Evolutionary conservation across 2,888 invertebrate species (phyloP).

Genomic region (Acleris holmiana): DNA sequence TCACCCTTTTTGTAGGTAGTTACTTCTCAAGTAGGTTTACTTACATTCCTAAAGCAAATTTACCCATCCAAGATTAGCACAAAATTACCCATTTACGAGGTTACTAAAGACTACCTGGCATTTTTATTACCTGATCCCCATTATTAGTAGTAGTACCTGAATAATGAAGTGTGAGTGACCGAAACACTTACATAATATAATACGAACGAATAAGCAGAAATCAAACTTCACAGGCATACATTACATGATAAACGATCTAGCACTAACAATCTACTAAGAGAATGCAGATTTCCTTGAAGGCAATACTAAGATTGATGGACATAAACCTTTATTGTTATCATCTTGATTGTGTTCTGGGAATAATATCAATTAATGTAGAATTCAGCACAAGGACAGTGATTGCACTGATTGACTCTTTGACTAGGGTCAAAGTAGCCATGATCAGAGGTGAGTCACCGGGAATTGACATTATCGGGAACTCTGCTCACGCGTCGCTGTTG

Average conservation of each 20-base stretch:
- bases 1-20: too few species aligned
- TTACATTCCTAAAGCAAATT: too few species aligned
- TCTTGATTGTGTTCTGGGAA: conserved; percentile 71
- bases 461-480: conserved; percentile 65
- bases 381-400: conserved; percentile 75
- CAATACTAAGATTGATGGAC: conserved; percentile 42
- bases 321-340: conserved; percentile 42
- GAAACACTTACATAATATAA: neutral
- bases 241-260: conserved; percentile 22
- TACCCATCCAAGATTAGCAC: too few species aligned
- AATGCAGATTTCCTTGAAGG: conserved; percentile 32
- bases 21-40: too few species aligned
- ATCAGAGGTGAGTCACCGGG: conserved; percentile 70
- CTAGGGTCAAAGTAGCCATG: conserved; percentile 79
- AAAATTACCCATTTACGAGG: too few species aligned
- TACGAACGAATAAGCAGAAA: conserved; percentile 20
- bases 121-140: too few species aligned
- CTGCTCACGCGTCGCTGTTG: conserved; percentile 68
- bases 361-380: conserved; percentile 58
- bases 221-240: conserved; percentile 7
- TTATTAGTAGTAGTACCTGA: neutral
- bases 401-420: conserved; percentile 70
- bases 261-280: conserved; percentile 29
- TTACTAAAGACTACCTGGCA: too few species aligned
- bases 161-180: neutral